Base-by-base conservation (phyloP, 2,113 vertebrate species). In the Melanerpes formicivorus region DNA sequence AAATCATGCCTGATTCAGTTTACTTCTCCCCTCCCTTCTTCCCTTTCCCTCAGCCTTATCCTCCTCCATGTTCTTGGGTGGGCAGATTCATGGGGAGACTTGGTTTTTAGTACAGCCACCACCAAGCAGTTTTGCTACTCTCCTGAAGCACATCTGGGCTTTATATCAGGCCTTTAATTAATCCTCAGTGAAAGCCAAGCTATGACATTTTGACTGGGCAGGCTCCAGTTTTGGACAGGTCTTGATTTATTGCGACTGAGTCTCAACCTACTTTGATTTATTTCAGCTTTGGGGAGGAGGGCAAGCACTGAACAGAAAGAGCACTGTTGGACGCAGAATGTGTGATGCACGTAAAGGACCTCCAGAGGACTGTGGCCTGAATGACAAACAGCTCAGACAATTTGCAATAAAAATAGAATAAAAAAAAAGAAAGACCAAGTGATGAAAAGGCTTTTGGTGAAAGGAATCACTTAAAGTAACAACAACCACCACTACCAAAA, bases 121-220 rank as follows among this genome's bases (percentile, higher is more conserved):
- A 98, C 96, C 93, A 97, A 95, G 97, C 97, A 97, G 96, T 97
- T 97, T 97, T 97, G 96, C 97, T 97, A 91, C 97, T 97, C 98
- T 98, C 97, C 97, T 98, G 97, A 97, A 98, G 98, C 99, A 99
- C 99, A 99, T 99, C 99, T 99, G 99, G 99, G 98, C 99, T 99
- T 99, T 99, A 99, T 99, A 99, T 99, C 99, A 99, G 98, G 97
- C 98, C 99, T 99, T 99, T 99, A 99, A 99, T 99, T 99, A 99
- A 99, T 99, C 99, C 98, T 99, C 98, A 99, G 99, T 99, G 99
- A 99, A 99, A 99, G 99, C 99, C 98, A 99, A 98, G 97, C 98
- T 98, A 98, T 99, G 99, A 99, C 98, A 99, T 98, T 98, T 98
- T 98, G 98, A 99, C 99, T 99, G 98, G 98, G 99, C 98, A 99